Conservation (phyloP, 2,113 vertebrate genomes). For the Columba janthina region DNA sequence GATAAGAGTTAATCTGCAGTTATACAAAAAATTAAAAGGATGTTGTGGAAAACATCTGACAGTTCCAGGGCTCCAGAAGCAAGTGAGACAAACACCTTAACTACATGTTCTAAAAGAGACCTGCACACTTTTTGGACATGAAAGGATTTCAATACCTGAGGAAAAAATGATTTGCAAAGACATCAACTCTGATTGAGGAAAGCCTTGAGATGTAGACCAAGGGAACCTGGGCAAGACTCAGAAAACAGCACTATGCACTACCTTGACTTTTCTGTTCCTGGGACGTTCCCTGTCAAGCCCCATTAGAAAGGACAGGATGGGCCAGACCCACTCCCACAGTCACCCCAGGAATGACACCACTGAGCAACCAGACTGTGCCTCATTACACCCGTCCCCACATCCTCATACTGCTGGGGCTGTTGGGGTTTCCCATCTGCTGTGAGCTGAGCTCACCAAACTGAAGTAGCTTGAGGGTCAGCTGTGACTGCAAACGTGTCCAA, state of each 20-base stretch:
- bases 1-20: too few species aligned
- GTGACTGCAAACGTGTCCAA: not conserved
- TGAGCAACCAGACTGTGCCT: not conserved
- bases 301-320: not conserved
- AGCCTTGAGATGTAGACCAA: not conserved
- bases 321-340: not conserved
- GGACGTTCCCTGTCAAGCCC: not conserved
- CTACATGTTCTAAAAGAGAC: too few species aligned
- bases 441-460: not conserved
- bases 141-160: not conserved
- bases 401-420: not conserved
- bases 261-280: not conserved
- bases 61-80: too few species aligned
- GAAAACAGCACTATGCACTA: not conserved
- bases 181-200: not conserved
- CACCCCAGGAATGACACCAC: not conserved
- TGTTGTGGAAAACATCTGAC: too few species aligned
- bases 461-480: not conserved
- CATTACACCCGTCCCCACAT: accelerated
- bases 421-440: not conserved
- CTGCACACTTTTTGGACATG: too few species aligned
- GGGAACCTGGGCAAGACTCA: not conserved
- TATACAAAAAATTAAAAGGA: too few species aligned
- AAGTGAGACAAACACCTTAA: too few species aligned
- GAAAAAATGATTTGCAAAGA: not conserved